Evolutionary conservation across 1,140 invertebrate genomes (phyloP), one percentile per base, ranked within the genome.

Genomic region (Drosophila yakuba): DNA sequence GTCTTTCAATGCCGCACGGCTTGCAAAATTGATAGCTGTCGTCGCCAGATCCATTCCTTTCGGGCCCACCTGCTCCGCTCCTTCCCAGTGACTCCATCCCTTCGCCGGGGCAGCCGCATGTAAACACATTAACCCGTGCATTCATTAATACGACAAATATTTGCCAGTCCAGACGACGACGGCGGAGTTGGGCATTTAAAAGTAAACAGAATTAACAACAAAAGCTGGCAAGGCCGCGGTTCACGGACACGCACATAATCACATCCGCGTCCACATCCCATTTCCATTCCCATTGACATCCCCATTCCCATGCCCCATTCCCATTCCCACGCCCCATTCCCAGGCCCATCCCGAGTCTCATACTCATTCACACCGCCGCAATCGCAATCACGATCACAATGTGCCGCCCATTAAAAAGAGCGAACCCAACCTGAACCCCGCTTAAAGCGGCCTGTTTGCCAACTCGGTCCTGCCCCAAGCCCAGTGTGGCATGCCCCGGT

Each of bases 151-250:
- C 63, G 64, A 61, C 84, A 88, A 88, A 88, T 88, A 88, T 88
- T 88, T 88, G 68, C 63, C 47, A 48, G 64, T 60, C 84, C 84
- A 79, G 73, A 76, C 38, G 38, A 52, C 56, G 32, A 35, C 35
- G 43, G 12, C 25, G 69, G 50, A 61, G 75, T 72, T 79, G 81
- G 80, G 58, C 63, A 80, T 76, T 89, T 86, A 77, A 68, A 74
- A 80, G 84, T 76, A 88, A 88, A 88, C 86, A 88, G 83, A 89
- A 88, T 88, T 89, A 88, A 83, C 84, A 88, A 88, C 84, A 88
- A 88, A 88, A 83, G 72, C 83, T 57, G 83, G 69, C 82, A 78
- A 82, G 69, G 78, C 68, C 63, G 55, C 73, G 60, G 43, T 44
- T 55, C 41, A 35, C 45, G 63, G 15, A 52, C 51, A 66, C 69